Base-by-base conservation (phyloP, 2,113 vertebrate genomes). In the Perognathus longimembris region DNA sequence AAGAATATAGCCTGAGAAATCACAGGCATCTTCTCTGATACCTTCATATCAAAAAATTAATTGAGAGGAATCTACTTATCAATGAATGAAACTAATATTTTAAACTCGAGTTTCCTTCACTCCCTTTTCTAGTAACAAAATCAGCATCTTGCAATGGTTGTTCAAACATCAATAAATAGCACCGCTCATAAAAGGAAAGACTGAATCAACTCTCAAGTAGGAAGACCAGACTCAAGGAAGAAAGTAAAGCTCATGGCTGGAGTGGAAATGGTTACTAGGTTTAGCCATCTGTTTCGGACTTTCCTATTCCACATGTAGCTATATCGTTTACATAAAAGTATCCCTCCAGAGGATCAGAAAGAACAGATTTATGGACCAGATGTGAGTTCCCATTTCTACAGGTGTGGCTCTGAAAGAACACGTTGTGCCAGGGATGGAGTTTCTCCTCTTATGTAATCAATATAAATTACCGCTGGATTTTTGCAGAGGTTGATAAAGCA, bases 291-390 rank as follows among this genome's bases (percentile, higher is more conserved):
- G 97, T 90, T 96, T 96, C 73, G 85, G 89, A 95, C 95, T 96
- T 94, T 92, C 95, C 85, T 92, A 73, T 94, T 95, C 85, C 91
- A 91, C 78, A 61, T 96, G 95, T 85, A 93, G 94, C 93, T 87
- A 40, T 96, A 89, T 32, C 95, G 96, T 97, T 96, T 97, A 96
- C 91, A 96, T 95, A 85, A 96, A 95, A 96, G 73, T 82, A 67
- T 94, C 89, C 85, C 96, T 95, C 94, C 92, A 71, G 91, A 97
- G 95, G 90, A 95, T 96, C 97, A 96, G 95, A 97, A 90, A 90
- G 92, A 94, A 88, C 88, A 88, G 97, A 97, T 97, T 97, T 97
- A 97, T 97, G 85, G 95, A 78, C 97, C 97, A 97, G 96, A 96
- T 97, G 97, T 96, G 94, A 54, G 87, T 85, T 89, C 89, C 34